Evolutionary conservation across 2,113 vertebrate genomes (phyloP).

Genomic region (Lophura nycthemera): DNA sequence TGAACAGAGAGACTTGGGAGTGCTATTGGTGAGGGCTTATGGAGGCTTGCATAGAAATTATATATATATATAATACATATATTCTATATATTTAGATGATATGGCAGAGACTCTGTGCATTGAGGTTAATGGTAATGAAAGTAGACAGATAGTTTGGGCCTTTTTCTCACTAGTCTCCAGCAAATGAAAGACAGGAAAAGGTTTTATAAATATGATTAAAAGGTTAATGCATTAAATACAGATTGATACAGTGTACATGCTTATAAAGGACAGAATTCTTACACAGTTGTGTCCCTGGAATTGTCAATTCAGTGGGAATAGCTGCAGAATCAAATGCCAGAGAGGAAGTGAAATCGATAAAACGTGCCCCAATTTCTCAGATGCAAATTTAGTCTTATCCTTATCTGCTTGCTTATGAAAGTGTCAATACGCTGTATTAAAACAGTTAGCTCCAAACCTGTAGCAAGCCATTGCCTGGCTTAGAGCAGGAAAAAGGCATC

Average conservation of each 20-base stretch:
- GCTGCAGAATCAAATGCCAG: not conserved
- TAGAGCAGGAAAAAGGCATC: not conserved
- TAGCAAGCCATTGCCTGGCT: not conserved
- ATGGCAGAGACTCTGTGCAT: not conserved
- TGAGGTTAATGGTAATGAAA: not conserved
- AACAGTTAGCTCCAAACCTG: not conserved
- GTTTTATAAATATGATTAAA: not conserved
- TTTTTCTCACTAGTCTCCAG: not conserved
- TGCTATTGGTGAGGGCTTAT: conserved; percentile 8
- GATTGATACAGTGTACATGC: not conserved
- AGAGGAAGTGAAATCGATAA: not conserved
- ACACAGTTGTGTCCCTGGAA: not conserved
- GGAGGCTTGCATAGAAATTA: not conserved
- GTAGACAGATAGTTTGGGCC: not conserved
- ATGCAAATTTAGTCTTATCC: not conserved
- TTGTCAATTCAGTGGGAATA: not conserved
- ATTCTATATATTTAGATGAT: not conserved
- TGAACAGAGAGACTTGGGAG: not conserved
- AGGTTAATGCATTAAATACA: not conserved
- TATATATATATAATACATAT: not conserved
- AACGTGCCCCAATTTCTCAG: rapidly evolving
- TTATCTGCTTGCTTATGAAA: not conserved
- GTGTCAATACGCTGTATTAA: not conserved
- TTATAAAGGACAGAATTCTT: not conserved
- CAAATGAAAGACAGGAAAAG: not conserved